phyloP scores from a whole-genome alignment of 1,140 invertebrate genomes.

The Samia ricini region DNA sequence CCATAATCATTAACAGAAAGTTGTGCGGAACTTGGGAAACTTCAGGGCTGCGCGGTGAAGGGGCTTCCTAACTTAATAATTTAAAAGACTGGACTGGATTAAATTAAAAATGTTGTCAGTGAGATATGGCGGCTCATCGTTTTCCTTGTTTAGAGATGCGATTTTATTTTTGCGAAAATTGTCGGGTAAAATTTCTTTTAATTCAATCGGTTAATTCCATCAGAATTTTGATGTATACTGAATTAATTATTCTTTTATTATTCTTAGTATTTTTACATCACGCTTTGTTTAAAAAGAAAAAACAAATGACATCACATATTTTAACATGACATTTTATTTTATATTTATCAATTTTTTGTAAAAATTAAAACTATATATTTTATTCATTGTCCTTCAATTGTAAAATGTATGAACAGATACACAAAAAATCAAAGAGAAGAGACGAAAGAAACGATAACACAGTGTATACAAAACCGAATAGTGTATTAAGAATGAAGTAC shows the following conservation, averaged over 20 bases:
- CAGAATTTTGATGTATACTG: no score
- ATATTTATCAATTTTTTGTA: no score
- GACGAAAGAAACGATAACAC: not conserved
- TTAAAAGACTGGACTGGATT: conserved; percentile 29
- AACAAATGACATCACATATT: no score
- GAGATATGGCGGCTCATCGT: not conserved
- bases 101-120: conserved; percentile 21
- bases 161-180: not conserved
- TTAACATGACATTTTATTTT: no score
- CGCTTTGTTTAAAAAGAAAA: no score
- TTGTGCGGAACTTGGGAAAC: conserved; percentile 19
- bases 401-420: no score
- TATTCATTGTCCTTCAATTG: no score
- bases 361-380: no score
- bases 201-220: no score
- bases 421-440: not conserved
- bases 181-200: no score
- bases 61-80: conserved; percentile 24
- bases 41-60: not conserved
- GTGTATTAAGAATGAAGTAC: conserved; percentile 36
- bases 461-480: conserved; percentile 2
- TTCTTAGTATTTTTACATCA: no score
- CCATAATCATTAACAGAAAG: conserved; percentile 47
- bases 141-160: not conserved
- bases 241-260: no score